Evolutionary conservation across 2,888 invertebrate species (phyloP), one percentile per base, ranked within the genome.

Genomic region (Bombylius major): DNA sequence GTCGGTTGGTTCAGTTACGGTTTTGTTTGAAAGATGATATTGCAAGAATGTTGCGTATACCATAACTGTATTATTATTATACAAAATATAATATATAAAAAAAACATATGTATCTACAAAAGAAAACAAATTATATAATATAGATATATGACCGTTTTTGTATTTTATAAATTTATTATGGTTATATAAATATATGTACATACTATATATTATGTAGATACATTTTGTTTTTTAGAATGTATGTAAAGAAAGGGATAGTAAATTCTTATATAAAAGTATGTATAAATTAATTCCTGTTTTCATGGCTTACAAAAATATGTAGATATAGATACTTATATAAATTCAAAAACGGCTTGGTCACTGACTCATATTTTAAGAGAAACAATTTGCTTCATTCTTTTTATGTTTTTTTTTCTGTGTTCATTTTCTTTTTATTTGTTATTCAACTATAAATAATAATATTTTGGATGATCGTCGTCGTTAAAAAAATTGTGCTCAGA

Each of bases 281-380:
- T n/a, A 55, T 55, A 55, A 55, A 55, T 55, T 55, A 55, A 55
- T 55, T 55, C 55, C 44, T 50, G 50, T 33, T 55, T 46, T 50
- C 47, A 46, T 42, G 8, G 11, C 39, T 42, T 42, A 23, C 23
- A 23, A 23, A 23, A 23, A 23, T 23, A 23, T 23, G 23, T 23
- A 23, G 1, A 23, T 3, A 23, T 23, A 23, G 2, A 23, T 23
- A 42, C 12, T 5, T 11, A 42, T 42, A 42, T 36, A 4, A 42
- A 11, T 42, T 42, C 11, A 42, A 42, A 55, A 50, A 51, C 47
- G 36, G 33, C 45, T 50, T 45, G 50, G 55, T 45, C 55, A 51
- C 23, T 55, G 55, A 55, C 55, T 50, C 50, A 55, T 36, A 55
- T 55, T 55, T 55, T 51, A 50, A 50, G 13, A 48, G 23, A 23